Base-by-base conservation (phyloP, 2,113 vertebrate species). In the Triplophysa rosa region DNA sequence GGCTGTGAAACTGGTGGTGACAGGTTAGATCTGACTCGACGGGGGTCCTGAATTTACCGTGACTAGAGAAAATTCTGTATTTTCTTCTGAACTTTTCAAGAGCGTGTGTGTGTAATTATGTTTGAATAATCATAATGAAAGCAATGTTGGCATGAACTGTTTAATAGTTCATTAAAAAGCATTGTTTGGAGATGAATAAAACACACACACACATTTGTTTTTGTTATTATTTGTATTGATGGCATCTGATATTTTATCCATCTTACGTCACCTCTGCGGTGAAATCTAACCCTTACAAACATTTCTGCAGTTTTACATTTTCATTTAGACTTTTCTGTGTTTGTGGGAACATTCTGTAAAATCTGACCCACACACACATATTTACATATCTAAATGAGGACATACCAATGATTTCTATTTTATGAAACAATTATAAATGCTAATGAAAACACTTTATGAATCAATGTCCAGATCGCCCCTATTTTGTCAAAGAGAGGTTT, bases 11-110 rank as follows among this genome's bases (percentile, higher is more conserved):
- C 8, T n/a, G 69, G 63, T 52, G 84, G 85, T 89, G 79, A 87
- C 24, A 9, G 82, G 79, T 77, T 84, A 68, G 64, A 85, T 83
- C 82, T 78, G 67, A 76, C 80, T 64, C 61, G 54, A 61, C 1
- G 14, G 52, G 63, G 49, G 6, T 47, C 70, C 82, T 87, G 40
- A 64, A 77, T 82, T 89, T 87, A 87, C 88, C 64, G 82, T 87
- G 84, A 86, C 16, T 74, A 23, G 24, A 74, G 80, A 84, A 83
- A 21, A 68, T 59, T 42, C n/a, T 58, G 54, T 49, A 21, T 58
- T n/a, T 26, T 58, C 67, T 19, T 29, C 52, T 71, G 49, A 71
- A 58, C 49, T 71, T 8, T 71, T 71, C 26, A 49, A 21, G 29
- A 71, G 26, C 19, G 12, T 10, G 10, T 29, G 47, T 56, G 68